Percentiles rank a stretch among this genome's conserved stretches.
These are phyloP conservation scores for Pollenia labialis DNA, from an alignment of 2,888 invertebrate genomes.

Conservation along the genomic window DNA sequence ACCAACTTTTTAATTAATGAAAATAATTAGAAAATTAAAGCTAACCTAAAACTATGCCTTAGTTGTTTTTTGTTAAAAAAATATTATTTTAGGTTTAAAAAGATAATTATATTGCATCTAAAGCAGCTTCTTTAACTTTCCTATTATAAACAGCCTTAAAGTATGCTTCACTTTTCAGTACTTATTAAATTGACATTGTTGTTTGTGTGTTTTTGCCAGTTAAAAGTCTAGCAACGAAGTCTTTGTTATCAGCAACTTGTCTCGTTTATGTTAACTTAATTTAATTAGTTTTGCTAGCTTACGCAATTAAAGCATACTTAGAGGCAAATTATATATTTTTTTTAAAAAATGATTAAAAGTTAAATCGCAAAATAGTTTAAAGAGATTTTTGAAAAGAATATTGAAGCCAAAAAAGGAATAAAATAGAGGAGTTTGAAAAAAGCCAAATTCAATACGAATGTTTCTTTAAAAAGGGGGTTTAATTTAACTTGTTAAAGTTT, in stretches of 20 bases:
- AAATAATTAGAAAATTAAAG: too few species aligned
- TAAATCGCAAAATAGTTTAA: not conserved
- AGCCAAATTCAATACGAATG: too few species aligned
- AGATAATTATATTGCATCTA: not conserved
- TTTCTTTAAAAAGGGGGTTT: too few species aligned
- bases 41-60: not conserved
- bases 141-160: slow-evolving; percentile 26
- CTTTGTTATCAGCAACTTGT: not conserved
- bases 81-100: not conserved
- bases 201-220: not conserved
- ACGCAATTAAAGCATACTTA: slow-evolving; percentile 33
- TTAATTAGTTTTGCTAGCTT: slow-evolving; percentile 16
- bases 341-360: not conserved
- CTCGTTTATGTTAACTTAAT: slow-evolving; percentile 24
- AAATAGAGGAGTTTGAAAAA: too few species aligned
- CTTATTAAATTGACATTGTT: slow-evolving; percentile 28
- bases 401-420: too few species aligned
- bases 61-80: not conserved
- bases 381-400: too few species aligned
- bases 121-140: not conserved
- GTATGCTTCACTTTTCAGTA: slow-evolving; percentile 16
- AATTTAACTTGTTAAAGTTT: too few species aligned
- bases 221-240: slow-evolving; percentile 11
- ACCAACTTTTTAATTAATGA: too few species aligned
- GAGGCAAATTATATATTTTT: slow-evolving; percentile 14